A percentile compares a stretch with the other conserved stretches of the same genome.
phyloP scores from a whole-genome alignment of 2,888 invertebrate genomes.

The Sialis fuliginosa region DNA sequence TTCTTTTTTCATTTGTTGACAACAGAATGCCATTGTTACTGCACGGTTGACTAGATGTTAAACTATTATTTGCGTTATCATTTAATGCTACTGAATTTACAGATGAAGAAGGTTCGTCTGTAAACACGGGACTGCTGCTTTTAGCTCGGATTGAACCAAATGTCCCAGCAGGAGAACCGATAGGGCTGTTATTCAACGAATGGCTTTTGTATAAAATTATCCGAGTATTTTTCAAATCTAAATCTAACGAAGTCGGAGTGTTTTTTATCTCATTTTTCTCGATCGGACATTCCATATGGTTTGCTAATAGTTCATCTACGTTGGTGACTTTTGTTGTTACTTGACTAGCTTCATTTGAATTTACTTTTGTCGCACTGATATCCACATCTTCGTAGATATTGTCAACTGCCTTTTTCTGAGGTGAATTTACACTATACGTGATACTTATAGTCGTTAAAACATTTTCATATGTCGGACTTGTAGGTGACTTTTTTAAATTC shows the following conservation, averaged over 20 bases:
- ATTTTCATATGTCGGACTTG: constrained; percentile 32
- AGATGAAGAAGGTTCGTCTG: neutral
- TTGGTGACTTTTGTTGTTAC: constrained; percentile 10
- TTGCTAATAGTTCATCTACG: constrained; percentile 1
- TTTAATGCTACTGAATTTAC: neutral
- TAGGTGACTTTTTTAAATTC: constrained; percentile 26
- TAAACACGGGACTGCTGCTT: neutral
- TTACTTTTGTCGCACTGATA: constrained; percentile 22
- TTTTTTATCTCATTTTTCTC: neutral
- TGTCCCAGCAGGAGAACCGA: neutral
- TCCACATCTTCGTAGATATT: constrained; percentile 39
- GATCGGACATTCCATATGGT: constrained; percentile 20
- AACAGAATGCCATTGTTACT: constrained; percentile 8
- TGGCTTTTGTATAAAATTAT: neutral
- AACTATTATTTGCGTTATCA: neutral
- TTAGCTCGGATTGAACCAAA: neutral
- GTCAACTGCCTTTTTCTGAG: constrained; percentile 29
- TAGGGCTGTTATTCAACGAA: neutral
- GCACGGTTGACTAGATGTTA: constrained; percentile 5
- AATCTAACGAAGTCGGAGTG: neutral
- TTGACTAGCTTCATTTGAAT: constrained; percentile 33
- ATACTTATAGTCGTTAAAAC: constrained; percentile 55
- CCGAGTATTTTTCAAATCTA: neutral
- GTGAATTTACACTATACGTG: constrained; percentile 42
- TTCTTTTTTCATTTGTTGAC: constrained; percentile 18